These are phyloP conservation scores for Pammene aurita DNA, from an alignment of 2,888 invertebrate species.

Conservation along the genomic window DNA sequence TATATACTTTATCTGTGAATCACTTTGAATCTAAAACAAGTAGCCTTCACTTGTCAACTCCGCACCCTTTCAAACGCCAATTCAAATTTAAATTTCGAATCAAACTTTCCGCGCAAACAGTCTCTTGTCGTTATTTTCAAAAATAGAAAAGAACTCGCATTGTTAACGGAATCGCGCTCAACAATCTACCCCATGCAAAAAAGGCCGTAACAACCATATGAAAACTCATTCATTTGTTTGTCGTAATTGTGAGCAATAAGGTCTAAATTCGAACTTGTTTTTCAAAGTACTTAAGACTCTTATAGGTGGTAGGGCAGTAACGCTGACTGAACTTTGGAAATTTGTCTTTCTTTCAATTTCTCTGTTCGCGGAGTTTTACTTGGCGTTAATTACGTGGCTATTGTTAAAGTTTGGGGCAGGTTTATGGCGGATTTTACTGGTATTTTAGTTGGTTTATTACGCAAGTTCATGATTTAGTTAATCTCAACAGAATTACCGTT, in stretches of 20 bases:
- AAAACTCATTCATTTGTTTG: too few species aligned
- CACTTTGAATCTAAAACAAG: not conserved
- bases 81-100: conserved; percentile 20
- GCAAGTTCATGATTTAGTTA: conserved; percentile 17
- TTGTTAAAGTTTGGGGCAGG: conserved; percentile 33
- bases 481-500: not conserved
- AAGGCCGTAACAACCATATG: too few species aligned
- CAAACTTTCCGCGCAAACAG: conserved; percentile 23
- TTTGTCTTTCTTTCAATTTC: conserved; percentile 42
- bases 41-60: not conserved
- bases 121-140: conserved; percentile 23
- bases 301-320: conserved; percentile 3
- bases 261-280: too few species aligned
- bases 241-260: too few species aligned
- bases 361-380: conserved; percentile 22
- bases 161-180: conserved; percentile 25
- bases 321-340: conserved; percentile 34
- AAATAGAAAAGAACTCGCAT: conserved; percentile 26
- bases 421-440: conserved; percentile 26
- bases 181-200: too few species aligned
- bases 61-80: conserved; percentile 10
- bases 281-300: too few species aligned
- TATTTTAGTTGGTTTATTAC: conserved; percentile 31
- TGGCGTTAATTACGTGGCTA: conserved; percentile 36
- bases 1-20: not conserved